These are phyloP conservation scores for Remorina albescens DNA, from an alignment of 2,797 vertebrate species.

Conservation along the genomic window DNA sequence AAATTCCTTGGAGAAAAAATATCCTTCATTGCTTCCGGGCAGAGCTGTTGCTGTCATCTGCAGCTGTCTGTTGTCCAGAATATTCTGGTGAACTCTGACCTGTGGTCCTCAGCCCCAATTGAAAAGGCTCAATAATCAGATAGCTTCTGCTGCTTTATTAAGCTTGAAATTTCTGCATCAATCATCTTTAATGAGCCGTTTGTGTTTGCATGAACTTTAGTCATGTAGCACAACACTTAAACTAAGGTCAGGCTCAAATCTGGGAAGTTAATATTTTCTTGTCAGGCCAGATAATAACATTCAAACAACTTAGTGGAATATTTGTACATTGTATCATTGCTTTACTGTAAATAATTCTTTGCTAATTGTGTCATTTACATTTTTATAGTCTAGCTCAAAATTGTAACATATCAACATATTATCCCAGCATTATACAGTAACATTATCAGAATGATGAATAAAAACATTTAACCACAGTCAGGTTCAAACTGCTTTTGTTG, in stretches of 20 bases:
- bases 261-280: slow-evolving; percentile 6
- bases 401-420: background rate
- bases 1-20: slow-evolving; percentile 50
- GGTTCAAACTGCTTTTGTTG: background rate
- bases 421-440: background rate
- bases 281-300: slow-evolving; percentile 17
- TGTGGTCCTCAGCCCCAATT: slow-evolving; percentile 22
- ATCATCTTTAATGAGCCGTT: slow-evolving; percentile 44
- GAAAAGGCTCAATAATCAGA: slow-evolving; percentile 46
- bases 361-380: slow-evolving; percentile 5
- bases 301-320: slow-evolving; percentile 18
- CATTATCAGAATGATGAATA: background rate
- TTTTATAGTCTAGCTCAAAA: background rate
- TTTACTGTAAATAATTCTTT: background rate
- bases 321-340: background rate
- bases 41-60: slow-evolving; percentile 48
- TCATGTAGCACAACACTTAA: slow-evolving; percentile 17
- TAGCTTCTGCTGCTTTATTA: slow-evolving; percentile 31
- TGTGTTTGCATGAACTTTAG: too few species aligned
- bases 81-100: slow-evolving; percentile 70
- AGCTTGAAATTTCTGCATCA: slow-evolving; percentile 31
- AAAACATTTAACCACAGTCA: background rate
- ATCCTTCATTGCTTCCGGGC: slow-evolving; percentile 45
- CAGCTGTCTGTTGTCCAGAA: slow-evolving; percentile 71
- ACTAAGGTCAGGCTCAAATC: slow-evolving; percentile 1